Evolutionary conservation across 2,797 vertebrate species (phyloP).

Genomic region (Clarias fuscus): DNA sequence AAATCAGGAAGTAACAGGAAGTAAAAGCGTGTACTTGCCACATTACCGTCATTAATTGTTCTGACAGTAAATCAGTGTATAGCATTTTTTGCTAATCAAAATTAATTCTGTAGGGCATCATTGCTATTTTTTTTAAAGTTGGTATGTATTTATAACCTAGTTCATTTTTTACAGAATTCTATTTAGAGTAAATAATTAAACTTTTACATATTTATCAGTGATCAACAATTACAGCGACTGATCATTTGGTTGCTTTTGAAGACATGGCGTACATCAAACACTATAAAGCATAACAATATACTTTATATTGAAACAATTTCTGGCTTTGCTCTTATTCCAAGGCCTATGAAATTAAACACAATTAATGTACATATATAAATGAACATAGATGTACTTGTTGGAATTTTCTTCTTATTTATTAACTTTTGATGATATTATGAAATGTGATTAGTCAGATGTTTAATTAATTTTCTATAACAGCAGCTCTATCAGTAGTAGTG

Average conservation of each 20-base stretch:
- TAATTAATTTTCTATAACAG: background rate
- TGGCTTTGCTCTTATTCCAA: too few species aligned
- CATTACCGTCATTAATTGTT: constrained; percentile 40
- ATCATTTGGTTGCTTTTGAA: background rate
- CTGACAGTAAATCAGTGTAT: constrained; percentile 34
- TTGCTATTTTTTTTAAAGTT: background rate
- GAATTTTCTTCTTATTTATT: background rate
- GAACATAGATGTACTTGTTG: background rate
- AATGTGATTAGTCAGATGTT: background rate
- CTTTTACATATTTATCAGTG: background rate
- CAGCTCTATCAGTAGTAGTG: background rate
- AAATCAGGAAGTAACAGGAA: constrained; percentile 38
- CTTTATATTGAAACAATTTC: too few species aligned
- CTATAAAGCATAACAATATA: background rate
- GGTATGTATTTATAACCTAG: background rate
- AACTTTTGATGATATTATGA: background rate
- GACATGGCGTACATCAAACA: too few species aligned
- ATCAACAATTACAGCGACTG: background rate
- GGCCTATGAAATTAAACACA: too few species aligned
- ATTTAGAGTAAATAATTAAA: background rate
- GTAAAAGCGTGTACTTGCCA: constrained; percentile 45
- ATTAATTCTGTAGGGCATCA: constrained; percentile 1
- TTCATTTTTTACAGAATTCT: background rate
- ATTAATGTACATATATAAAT: too few species aligned
- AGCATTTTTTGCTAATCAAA: constrained; percentile 30